Conservation (phyloP, 1,140 invertebrate species). For the Oryzaephilus surinamensis region DNA sequence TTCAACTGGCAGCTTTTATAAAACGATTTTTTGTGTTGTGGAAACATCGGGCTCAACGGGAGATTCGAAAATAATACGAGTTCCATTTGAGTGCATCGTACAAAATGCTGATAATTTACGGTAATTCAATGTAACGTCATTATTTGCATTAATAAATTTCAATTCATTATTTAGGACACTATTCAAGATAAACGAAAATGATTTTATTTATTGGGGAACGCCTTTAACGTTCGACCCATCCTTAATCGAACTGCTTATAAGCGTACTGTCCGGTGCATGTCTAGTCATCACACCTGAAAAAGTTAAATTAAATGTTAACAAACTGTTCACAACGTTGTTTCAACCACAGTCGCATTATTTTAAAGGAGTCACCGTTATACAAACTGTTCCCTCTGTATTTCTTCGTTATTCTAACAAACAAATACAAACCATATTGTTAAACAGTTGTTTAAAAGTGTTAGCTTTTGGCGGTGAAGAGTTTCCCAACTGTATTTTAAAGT, state of each 20-base stretch:
- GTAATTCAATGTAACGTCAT: conserved; percentile 3
- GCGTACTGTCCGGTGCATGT: conserved; percentile 48
- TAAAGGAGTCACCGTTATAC: conserved; percentile 52
- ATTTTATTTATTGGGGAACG: conserved; percentile 61
- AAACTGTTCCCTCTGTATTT: conserved; percentile 68
- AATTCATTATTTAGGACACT: background rate
- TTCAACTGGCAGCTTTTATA: conserved; percentile 6
- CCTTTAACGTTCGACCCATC: conserved; percentile 75
- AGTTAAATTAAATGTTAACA: conserved; percentile 38
- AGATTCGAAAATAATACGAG: conserved; percentile 48
- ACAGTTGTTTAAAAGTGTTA: conserved; percentile 44
- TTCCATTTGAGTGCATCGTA: conserved; percentile 50
- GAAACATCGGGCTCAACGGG: conserved; percentile 58
- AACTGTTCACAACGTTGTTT: conserved; percentile 40
- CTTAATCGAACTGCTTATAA: conserved; percentile 64
- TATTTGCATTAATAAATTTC: background rate
- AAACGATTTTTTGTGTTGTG: conserved; percentile 46
- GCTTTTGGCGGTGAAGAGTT: conserved; percentile 54
- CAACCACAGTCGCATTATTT: conserved; percentile 26
- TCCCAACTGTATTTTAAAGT: conserved; percentile 30
- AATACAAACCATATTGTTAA: conserved; percentile 47
- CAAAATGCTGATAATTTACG: conserved; percentile 50
- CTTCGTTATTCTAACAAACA: conserved; percentile 42
- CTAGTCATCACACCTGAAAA: conserved; percentile 50
- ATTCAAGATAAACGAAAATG: conserved; percentile 22